A percentile compares a stretch with the other conserved stretches of the same genome.
Evolutionary conservation across 2,797 vertebrate genomes (phyloP).

Genomic region (Spinus pinus): DNA sequence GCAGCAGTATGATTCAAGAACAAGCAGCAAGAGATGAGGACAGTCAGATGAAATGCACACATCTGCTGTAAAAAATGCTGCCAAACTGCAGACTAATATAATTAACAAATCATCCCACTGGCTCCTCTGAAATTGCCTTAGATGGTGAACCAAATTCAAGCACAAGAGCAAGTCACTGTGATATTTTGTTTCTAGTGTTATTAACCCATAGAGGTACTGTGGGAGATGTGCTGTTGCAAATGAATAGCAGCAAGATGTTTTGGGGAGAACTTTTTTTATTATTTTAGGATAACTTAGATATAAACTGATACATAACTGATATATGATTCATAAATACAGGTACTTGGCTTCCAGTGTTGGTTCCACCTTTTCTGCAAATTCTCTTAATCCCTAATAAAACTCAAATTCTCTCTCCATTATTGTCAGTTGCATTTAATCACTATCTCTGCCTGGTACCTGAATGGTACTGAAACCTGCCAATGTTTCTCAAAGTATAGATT

Average conservation of each 20-base stretch:
- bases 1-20: background rate
- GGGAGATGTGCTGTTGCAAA: background rate
- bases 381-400: background rate
- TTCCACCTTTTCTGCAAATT: background rate
- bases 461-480: background rate
- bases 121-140: slow-evolving; percentile 24
- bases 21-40: background rate
- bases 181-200: background rate
- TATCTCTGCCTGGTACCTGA: background rate
- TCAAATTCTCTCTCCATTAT: background rate
- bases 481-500: background rate
- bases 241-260: background rate
- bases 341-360: background rate
- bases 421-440: background rate
- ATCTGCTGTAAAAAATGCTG: background rate
- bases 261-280: background rate
- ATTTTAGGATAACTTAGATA: background rate
- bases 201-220: background rate
- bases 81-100: background rate
- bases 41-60: background rate
- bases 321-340: background rate
- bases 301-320: background rate
- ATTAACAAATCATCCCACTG: background rate
- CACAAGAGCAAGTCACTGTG: background rate
- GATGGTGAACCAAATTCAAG: slow-evolving; percentile 2